Evolutionary conservation across 2,888 invertebrate species (phyloP).

Genomic region (Apeira syringaria): DNA sequence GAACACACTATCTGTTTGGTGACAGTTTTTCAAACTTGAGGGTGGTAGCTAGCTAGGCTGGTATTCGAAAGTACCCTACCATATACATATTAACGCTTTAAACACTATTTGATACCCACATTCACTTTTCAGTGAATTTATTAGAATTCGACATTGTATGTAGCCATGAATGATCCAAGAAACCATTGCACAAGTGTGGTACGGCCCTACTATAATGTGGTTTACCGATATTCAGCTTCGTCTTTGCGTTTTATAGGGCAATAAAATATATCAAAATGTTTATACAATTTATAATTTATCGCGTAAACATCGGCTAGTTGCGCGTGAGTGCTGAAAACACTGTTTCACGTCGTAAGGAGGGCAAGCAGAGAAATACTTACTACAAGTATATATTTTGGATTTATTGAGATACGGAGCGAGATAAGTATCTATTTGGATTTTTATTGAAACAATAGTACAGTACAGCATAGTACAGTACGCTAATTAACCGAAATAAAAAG

Average conservation of each 20-base stretch:
- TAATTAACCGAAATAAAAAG: too few relatives aligned
- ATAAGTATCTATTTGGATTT: too few relatives aligned
- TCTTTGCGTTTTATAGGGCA: constrained; percentile 66
- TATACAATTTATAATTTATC: constrained; percentile 74
- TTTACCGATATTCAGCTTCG: constrained; percentile 46
- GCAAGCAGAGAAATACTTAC: not conserved
- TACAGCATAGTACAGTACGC: too few relatives aligned
- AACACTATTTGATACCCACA: too few relatives aligned
- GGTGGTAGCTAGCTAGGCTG: too few relatives aligned
- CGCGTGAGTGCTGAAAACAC: constrained; percentile 12
- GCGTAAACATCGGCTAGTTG: constrained; percentile 56
- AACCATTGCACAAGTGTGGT: constrained; percentile 15
- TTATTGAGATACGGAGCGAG: too few relatives aligned
- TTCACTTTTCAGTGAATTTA: too few relatives aligned
- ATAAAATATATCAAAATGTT: constrained; percentile 76
- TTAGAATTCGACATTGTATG: constrained; percentile 13
- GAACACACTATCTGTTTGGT: too few relatives aligned
- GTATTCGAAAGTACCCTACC: too few relatives aligned
- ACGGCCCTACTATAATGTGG: constrained; percentile 30
- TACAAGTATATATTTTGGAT: not conserved
- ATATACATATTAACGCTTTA: too few relatives aligned
- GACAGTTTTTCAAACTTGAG: too few relatives aligned
- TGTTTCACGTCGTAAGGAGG: constrained; percentile 2
- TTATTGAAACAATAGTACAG: too few relatives aligned
- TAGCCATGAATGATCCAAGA: constrained; percentile 8